Base-by-base conservation (phyloP, 2,797 vertebrate genomes). In the Etheostoma nigrum region DNA sequence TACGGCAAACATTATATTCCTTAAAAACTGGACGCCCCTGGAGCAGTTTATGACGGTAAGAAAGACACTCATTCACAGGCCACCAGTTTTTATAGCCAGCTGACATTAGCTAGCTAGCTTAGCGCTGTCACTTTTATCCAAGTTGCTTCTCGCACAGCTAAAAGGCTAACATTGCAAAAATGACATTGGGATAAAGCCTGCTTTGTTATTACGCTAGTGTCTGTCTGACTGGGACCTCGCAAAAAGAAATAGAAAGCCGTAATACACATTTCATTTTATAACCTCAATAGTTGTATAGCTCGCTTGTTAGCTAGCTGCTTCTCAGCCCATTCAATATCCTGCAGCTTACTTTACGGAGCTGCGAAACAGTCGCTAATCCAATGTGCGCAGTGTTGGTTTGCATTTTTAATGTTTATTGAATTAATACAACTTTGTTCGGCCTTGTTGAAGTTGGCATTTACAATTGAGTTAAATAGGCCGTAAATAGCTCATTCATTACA, bases 21-120 rank as follows among this genome's bases (percentile, higher is more conserved):
- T 92, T 92, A 91, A 95, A 95, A 95, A 83, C 95, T 95, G 95
- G 95, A 95, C 94, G 82, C 94, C 92, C 86, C 94, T 92, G 94
- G 92, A 94, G 90, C 94, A 90, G 94, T 95, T 95, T 93, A 95
- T 95, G 95, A 95, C 93, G 95, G 95, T 96, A 94, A 95, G 95
- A 85, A 61, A 86, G 54, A 66, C 60, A 7, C 42, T 68, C 42
- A 13, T 42, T 77, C 71, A 67, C 73, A 79, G 78, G 62, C 83
- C 79, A 76, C 30, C 64, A 71, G 69, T 21, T 58, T 27, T 63
- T 15, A 9, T 73, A 75, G 73, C 80, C 79, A 74, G 67, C 85
- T 91, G 85, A 89, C 83, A 84, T 86, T 89, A 84, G 88, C 86
- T 71, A 62, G 81, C 82, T 88, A 88, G 89, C 86, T 73, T 88